Percentiles rank a stretch among this genome's conserved stretches.
Evolutionary conservation across 1,140 invertebrate genomes (phyloP).

Genomic region (Anagrus nilaparvatae): DNA sequence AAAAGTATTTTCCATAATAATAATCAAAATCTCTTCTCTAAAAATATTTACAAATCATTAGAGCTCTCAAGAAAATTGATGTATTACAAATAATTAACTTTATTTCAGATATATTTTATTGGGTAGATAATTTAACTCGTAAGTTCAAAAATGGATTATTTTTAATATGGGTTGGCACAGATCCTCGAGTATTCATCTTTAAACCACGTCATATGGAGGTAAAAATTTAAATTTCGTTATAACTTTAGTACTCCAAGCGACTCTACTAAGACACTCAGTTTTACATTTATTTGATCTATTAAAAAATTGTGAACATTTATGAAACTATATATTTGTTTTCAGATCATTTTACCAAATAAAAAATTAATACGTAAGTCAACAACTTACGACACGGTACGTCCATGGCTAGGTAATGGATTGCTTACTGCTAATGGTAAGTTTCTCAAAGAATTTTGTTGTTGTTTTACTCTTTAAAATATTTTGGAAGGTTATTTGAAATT

Average conservation of each 20-base stretch:
- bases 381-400: conserved; percentile 52
- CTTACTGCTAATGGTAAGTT: conserved; percentile 48
- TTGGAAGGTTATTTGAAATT: too few species aligned
- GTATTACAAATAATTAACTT: conserved; percentile 33
- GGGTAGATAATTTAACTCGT: conserved; percentile 14
- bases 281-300: background rate
- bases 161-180: conserved; percentile 19
- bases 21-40: too few species aligned
- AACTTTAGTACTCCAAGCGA: background rate
- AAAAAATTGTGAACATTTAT: background rate
- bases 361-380: conserved; percentile 53
- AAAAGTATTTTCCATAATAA: too few species aligned
- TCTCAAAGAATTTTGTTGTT: conserved; percentile 1
- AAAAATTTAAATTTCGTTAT: conserved; percentile 1
- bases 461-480: conserved; percentile 1
- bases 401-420: conserved; percentile 59
- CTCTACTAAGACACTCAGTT: too few species aligned
- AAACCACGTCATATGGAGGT: conserved; percentile 29
- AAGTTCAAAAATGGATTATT: conserved; percentile 23
- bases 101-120: conserved; percentile 27
- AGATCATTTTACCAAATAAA: conserved; percentile 31
- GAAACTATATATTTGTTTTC: conserved; percentile 11
- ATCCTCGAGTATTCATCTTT: conserved; percentile 19
- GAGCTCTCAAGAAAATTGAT: too few species aligned
- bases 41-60: too few species aligned